Evolutionary conservation across 2,797 vertebrate species (phyloP), one percentile per base, ranked within the genome.

Genomic region (Clarias fuscus): DNA sequence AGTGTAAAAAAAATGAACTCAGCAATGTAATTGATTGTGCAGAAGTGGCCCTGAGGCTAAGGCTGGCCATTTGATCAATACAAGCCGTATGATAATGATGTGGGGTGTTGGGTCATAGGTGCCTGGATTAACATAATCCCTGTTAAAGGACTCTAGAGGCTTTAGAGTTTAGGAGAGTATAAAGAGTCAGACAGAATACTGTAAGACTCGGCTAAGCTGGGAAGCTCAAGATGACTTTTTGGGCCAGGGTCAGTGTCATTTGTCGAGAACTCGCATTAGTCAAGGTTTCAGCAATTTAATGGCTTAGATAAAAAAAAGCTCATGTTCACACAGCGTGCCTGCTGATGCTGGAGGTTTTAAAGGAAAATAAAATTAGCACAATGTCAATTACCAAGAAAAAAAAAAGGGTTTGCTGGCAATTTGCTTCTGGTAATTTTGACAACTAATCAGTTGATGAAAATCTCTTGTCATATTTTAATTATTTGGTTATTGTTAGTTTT

Each of bases 1-100:
- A 62, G 87, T 86, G 92, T 83, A 82, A 92, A 92, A 59, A 59
- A 91, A 93, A 93, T 91, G 84, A 93, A 93, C 93, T 93, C 88
- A 90, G 93, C 93, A 94, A 93, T 93, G 90, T 89, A 92, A 94
- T 94, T 93, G 93, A 95, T 93, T 92, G 93, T 86, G 83, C 92
- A 91, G 94, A 92, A 91, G 89, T 89, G 76, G 91, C 91, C 90
- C 91, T 68, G 86, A 88, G 70, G 93, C 62, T 78, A 91, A 91
- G 53, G 81, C 91, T 92, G 88, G 90, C 89, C 87, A 90, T 92
- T 91, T 91, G 92, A 94, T 95, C 94, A 92, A 94, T 94, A 94
- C 93, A 90, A 91, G 90, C 92, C 92, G 93, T 93, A 94, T 92
- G 89, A 91, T 94, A 94, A 95, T 94, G 93, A 94, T 92, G 91